Percentiles rank a stretch among this genome's conserved stretches.
Evolutionary conservation across 1,140 invertebrate genomes (phyloP).

Genomic region (Acromyrmex heyeri): DNA sequence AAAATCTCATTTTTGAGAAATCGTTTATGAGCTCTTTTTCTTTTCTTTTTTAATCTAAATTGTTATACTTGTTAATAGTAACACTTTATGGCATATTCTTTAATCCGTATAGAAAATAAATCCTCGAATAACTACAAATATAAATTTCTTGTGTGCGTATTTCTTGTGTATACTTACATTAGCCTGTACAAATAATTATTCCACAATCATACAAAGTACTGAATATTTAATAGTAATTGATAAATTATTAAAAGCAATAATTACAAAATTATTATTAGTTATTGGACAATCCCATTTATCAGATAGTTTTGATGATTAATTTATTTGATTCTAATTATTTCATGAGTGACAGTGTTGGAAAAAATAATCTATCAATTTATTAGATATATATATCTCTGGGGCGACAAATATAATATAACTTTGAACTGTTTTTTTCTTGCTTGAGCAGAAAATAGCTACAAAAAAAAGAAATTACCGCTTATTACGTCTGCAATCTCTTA

Average conservation of each 20-base stretch:
- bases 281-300: not conserved
- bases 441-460: not conserved
- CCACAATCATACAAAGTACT: not conserved
- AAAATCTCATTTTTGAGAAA: constrained; percentile 50
- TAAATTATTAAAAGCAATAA: not conserved
- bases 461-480: constrained; percentile 21
- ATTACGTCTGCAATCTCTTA: constrained; percentile 43
- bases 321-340: not conserved
- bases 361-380: not conserved
- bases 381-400: not conserved
- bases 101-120: not conserved
- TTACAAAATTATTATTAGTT: constrained; percentile 3
- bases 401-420: not conserved
- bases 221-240: not conserved
- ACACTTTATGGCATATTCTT: not conserved
- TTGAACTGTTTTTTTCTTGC: not conserved
- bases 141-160: not conserved
- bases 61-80: not conserved
- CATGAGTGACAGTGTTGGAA: not conserved
- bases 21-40: constrained; percentile 6
- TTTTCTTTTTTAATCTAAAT: not conserved
- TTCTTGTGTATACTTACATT: no score
- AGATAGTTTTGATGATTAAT: not conserved
- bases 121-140: not conserved
- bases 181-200: not conserved